Evolutionary conservation across 2,113 vertebrate genomes (phyloP), one percentile per base, ranked within the genome.

Genomic region (Polypterus senegalus): DNA sequence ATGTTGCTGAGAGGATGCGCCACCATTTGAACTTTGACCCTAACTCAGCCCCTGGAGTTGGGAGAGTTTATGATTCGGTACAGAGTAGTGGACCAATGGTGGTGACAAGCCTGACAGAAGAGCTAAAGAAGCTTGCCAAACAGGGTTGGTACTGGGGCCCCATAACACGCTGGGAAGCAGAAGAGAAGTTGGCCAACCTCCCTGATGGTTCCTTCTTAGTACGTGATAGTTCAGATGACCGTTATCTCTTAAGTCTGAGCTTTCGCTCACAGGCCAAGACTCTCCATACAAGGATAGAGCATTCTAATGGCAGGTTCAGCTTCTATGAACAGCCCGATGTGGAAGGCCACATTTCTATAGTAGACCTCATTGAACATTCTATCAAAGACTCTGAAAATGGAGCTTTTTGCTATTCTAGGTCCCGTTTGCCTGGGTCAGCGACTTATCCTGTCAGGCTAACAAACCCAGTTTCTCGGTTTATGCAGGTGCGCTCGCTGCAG

Each of bases 121-220:
- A 99, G 83, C 84, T 97, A 71, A 99, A 99, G 78, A 97, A 97
- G 67, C 86, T 98, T 59, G 95, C 96, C 0, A 91, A 86, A 65
- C 96, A 99, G 78, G 96, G 95, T 56, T 99, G 96, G 96, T 98
- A 98, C 88, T 99, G 96, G 96, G 96, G 96, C 3, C 96, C 96
- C 1, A 97, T 98, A 75, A 99, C 96, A 1, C 89, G 93, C 57
- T 98, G 94, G 95, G 96, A 98, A 70, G 96, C 96, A 0, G 96
- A 99, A 69, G 95, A 94, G 63, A 98, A 98, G 76, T 80, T 99
- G 58, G 78, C 92, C 49, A 92, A 91, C 61, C 83, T 98, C 77
- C 90, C 86, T 0, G 92, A 96, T 9, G 94, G 96, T 54, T 97
- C 96, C 0, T 99, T 99, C 72, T 85, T 99, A 0, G 96, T 98